phyloP scores from a whole-genome alignment of 2,797 vertebrate species.

The Nannoperca obscura region DNA sequence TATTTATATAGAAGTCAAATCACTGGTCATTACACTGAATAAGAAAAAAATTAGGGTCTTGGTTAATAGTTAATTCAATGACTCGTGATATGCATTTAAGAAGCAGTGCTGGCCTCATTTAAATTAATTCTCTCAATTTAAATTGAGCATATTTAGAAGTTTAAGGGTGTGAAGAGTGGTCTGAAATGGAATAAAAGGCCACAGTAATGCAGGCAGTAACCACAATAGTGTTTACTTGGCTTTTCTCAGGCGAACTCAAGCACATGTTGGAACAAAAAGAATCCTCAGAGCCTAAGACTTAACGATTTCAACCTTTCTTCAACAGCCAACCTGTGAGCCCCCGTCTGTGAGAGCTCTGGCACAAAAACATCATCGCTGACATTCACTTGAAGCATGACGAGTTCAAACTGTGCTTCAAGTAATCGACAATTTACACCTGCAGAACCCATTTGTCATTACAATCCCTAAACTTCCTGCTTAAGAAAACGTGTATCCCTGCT shows the following conservation, averaged over 20 bases:
- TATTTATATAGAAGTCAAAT: constrained; percentile 45
- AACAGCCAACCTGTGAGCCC: constrained; percentile 19
- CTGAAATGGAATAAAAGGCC: neutral
- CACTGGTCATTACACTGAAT: constrained; percentile 1
- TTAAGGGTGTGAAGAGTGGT: neutral
- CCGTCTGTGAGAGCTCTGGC: constrained; percentile 24
- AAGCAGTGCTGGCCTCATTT: neutral
- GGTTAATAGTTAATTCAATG: constrained; percentile 22
- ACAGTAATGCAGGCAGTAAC: neutral
- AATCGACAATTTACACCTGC: constrained; percentile 24
- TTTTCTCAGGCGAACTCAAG: neutral
- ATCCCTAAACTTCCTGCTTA: constrained; percentile 7
- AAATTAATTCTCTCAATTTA: neutral
- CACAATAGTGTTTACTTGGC: neutral
- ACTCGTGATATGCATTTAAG: constrained; percentile 5
- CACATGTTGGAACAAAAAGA: constrained; percentile 3
- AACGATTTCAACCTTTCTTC: constrained; percentile 47
- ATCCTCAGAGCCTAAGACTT: neutral
- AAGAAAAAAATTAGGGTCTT: constrained; percentile 11
- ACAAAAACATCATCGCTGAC: constrained; percentile 17
- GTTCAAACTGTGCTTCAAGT: constrained; percentile 43
- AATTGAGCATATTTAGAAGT: neutral
- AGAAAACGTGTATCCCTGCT: neutral
- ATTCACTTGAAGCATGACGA: constrained; percentile 21
- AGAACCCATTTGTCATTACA: constrained; percentile 16